Evolutionary conservation across 2,888 invertebrate genomes (phyloP), one percentile per base, ranked within the genome.

Genomic region (Therioaphis trifolii): DNA sequence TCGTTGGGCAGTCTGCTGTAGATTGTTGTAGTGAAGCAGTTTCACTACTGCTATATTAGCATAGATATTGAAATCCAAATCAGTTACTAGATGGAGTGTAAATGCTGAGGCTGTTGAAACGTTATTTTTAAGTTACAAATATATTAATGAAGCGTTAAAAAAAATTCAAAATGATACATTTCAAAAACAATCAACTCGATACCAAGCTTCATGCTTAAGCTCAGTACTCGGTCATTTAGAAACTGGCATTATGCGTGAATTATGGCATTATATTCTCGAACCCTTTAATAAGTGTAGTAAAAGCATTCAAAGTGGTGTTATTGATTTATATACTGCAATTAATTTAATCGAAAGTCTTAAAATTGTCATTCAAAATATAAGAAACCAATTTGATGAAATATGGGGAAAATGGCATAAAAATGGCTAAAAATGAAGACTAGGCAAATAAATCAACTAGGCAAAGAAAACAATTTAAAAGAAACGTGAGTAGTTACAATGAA

Each of bases 1-100:
- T 80, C 29, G 63, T 84, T 80, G 84, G 69, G 35, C 46, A 55
- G 21, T 27, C 49, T 58, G 80, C 80, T 43, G 79, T 80, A 35
- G 63, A 55, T 40, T 78, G 77, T 69, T 84, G 84, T 78, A 18
- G 66, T 66, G 61, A 75, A 63, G 68, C 77, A 61, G 68, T 49
- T 77, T 63, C 35, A n/a, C n/a, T n/a, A n/a, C n/a, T n/a, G n/a
- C n/a, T n/a, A n/a, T n/a, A n/a, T n/a, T n/a, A n/a, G n/a, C n/a
- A n/a, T n/a, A n/a, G n/a, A n/a, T n/a, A 40, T 71, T 58, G 21
- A 75, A 75, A 75, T 75, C 74, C 21, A 75, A 55, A 55, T 75
- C 55, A 40, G 58, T 24, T 75, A 75, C 74, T 75, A 58, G 40
- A 55, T 75, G 40, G 55, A 75, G n/a, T n/a, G n/a, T n/a, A n/a